Percentiles rank a stretch among this genome's conserved stretches.
phyloP scores from a whole-genome alignment of 2,113 vertebrate genomes.

The Mormyrus lacerda region DNA sequence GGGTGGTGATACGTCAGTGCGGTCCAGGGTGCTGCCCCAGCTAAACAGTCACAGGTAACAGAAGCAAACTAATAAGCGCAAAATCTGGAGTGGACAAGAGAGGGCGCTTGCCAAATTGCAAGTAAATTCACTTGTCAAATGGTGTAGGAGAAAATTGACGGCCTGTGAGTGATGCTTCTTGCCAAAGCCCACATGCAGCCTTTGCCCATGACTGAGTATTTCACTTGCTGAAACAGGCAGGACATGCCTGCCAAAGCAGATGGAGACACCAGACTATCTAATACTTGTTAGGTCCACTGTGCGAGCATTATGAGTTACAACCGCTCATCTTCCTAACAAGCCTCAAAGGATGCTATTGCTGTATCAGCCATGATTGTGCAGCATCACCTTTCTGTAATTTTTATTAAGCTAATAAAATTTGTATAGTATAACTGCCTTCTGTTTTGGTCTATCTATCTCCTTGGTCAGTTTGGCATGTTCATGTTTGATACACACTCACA shows the following conservation, averaged over 20 bases:
- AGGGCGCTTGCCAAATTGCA: neutral
- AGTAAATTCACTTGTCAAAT: slow-evolving; percentile 6
- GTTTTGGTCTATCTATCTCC: neutral
- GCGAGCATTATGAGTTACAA: neutral
- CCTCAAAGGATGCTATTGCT: neutral
- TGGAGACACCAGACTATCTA: slow-evolving; percentile 5
- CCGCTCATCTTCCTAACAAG: neutral
- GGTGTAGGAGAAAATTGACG: slow-evolving; percentile 1
- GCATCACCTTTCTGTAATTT: neutral
- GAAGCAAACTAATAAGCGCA: neutral
- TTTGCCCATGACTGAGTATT: neutral
- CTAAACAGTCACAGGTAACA: neutral
- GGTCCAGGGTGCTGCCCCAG: neutral
- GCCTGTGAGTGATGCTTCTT: slow-evolving; percentile 1
- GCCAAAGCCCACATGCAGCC: neutral
- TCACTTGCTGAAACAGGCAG: slow-evolving; percentile 5
- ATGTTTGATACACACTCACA: neutral
- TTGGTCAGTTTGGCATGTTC: neutral
- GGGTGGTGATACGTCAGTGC: neutral
- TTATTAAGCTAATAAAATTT: neutral
- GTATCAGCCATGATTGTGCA: neutral
- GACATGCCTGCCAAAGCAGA: slow-evolving; percentile 3
- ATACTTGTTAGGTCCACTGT: slow-evolving; percentile 2
- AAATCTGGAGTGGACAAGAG: neutral
- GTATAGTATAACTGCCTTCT: neutral